Evolutionary conservation across 1,140 invertebrate genomes (phyloP).

Genomic region (Ceratoteleas bidentatus): DNA sequence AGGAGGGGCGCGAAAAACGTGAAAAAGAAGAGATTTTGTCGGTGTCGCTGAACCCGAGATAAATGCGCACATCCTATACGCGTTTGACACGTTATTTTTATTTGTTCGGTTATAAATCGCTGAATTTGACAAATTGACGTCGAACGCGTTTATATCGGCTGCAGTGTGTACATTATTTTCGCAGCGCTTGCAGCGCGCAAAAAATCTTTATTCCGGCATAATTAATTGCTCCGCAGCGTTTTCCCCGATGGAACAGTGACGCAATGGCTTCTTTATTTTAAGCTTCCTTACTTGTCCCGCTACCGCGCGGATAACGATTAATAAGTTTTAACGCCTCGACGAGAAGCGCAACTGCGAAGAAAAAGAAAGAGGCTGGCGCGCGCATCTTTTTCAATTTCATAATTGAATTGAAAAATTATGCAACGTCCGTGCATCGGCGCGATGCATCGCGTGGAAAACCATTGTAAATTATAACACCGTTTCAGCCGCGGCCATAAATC

Average conservation of each 20-base stretch:
- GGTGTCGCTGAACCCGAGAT: constrained; percentile 35
- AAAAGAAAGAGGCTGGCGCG: constrained; percentile 4
- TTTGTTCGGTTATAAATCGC: constrained; percentile 34
- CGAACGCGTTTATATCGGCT: constrained; percentile 22
- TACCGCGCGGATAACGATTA: constrained; percentile 46
- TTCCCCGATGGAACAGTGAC: constrained; percentile 34
- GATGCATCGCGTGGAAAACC: constrained; percentile 53
- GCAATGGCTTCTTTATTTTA: constrained; percentile 42
- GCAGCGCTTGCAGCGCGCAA: background rate
- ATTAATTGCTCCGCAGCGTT: constrained; percentile 29
- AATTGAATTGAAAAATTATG: constrained; percentile 63
- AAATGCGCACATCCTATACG: constrained; percentile 35
- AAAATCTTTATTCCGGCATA: constrained; percentile 20
- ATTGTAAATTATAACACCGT: constrained; percentile 52
- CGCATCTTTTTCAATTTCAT: constrained; percentile 43
- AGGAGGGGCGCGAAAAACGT: background rate
- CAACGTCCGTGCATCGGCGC: constrained; percentile 44
- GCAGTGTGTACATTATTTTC: constrained; percentile 26
- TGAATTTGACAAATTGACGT: constrained; percentile 36
- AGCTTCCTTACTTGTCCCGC: constrained; percentile 19
- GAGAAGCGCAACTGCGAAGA: constrained; percentile 34
- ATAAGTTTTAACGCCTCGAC: constrained; percentile 50
- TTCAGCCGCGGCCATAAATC: constrained; percentile 52
- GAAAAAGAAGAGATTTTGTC: background rate
- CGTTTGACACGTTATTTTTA: constrained; percentile 49